A percentile compares a stretch with the other conserved stretches of the same genome.
phyloP scores from a whole-genome alignment of 2,888 invertebrate species.

The Thysanoteuthis rhombus region DNA sequence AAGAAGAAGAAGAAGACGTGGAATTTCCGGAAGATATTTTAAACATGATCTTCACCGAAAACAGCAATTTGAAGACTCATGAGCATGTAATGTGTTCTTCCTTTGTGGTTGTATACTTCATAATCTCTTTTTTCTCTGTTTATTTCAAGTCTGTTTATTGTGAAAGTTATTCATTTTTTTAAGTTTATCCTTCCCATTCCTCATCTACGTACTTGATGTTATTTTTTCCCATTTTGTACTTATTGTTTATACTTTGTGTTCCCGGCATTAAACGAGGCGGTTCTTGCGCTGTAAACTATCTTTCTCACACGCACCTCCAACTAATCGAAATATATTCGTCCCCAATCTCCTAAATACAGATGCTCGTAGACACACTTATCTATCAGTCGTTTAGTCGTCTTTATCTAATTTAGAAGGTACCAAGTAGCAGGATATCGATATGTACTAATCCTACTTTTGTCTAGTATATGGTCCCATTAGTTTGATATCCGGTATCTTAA shows the following conservation, averaged over 20 bases:
- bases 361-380: neutral
- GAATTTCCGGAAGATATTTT: conserved; percentile 12
- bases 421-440: too few relatives aligned
- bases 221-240: neutral
- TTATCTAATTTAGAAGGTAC: neutral
- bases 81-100: neutral
- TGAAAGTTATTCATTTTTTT: neutral
- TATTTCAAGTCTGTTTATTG: neutral
- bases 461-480: too few relatives aligned
- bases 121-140: neutral
- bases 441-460: too few relatives aligned
- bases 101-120: neutral
- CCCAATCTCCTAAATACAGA: neutral
- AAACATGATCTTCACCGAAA: neutral
- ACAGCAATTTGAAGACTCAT: neutral
- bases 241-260: neutral
- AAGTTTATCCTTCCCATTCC: neutral
- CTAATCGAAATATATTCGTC: neutral
- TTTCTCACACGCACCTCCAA: neutral
- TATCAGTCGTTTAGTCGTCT: neutral
- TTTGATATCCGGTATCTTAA: too few relatives aligned
- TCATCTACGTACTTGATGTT: neutral
- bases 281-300: neutral
- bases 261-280: neutral
- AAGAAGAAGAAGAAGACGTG: too few relatives aligned